Evolutionary conservation across 23 tunicate species (phyloP).

Genomic region (Styela plicata): DNA sequence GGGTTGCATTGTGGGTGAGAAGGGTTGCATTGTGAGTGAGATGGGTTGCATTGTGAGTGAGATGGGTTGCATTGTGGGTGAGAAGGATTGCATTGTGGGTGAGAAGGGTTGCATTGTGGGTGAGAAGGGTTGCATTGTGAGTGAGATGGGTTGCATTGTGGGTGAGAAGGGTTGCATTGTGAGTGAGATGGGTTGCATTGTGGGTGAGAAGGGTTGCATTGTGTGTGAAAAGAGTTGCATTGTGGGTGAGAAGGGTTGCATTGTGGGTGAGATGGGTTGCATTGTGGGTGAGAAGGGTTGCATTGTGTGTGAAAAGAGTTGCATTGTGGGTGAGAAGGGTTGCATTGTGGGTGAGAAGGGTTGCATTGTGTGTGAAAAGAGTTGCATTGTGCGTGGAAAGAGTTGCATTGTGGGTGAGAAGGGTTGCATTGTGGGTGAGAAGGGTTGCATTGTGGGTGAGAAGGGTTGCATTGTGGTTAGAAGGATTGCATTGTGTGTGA

Average conservation of each 20-base stretch:
- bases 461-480: not conserved
- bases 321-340: not conserved
- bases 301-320: not conserved
- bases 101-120: too few species aligned
- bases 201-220: not conserved
- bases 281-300: not conserved
- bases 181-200: not conserved
- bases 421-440: not conserved
- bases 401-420: not conserved
- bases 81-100: not conserved
- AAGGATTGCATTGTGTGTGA: not conserved
- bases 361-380: not conserved
- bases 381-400: not conserved
- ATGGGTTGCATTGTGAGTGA: not conserved
- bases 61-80: not conserved
- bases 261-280: not conserved
- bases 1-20: not conserved
- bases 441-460: not conserved
- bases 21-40: not conserved
- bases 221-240: not conserved
- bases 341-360: not conserved
- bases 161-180: not conserved
- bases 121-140: too few species aligned
- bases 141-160: too few species aligned
- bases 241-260: not conserved